phyloP scores from a whole-genome alignment of 1,140 invertebrate genomes.

The Brachionus rubens region DNA sequence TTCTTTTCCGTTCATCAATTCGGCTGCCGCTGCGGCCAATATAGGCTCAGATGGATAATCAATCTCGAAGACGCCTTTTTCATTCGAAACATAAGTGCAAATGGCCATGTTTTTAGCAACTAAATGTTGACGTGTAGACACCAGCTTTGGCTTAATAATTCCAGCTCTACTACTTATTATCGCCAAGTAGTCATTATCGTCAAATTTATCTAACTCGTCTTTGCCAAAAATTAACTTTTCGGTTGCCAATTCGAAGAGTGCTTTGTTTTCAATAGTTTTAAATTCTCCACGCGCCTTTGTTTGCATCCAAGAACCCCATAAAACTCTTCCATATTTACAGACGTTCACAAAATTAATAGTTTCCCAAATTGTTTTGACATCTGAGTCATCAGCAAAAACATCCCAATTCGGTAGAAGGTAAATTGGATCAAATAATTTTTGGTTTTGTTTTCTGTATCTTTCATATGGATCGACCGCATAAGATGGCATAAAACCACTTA shows the following conservation, averaged over 20 bases:
- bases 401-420: slow-evolving; percentile 21
- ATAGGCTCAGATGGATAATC: slow-evolving; percentile 37
- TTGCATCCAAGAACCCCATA: slow-evolving; percentile 11
- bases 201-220: background rate
- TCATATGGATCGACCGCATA: background rate
- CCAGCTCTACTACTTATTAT: background rate
- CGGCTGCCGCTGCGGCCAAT: background rate
- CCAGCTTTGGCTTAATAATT: background rate
- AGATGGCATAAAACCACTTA: background rate
- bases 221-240: background rate
- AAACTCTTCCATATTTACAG: background rate
- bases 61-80: background rate
- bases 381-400: background rate
- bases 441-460: too few relatives aligned
- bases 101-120: slow-evolving; percentile 11
- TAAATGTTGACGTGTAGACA: background rate
- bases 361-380: background rate
- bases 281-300: background rate
- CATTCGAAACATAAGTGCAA: background rate
- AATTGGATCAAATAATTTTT: slow-evolving; percentile 17
- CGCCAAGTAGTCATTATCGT: background rate
- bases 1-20: background rate
- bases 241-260: background rate
- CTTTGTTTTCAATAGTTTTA: background rate
- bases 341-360: slow-evolving; percentile 1